Conservation (phyloP, 2,888 invertebrate species). For the Tipula unca region DNA sequence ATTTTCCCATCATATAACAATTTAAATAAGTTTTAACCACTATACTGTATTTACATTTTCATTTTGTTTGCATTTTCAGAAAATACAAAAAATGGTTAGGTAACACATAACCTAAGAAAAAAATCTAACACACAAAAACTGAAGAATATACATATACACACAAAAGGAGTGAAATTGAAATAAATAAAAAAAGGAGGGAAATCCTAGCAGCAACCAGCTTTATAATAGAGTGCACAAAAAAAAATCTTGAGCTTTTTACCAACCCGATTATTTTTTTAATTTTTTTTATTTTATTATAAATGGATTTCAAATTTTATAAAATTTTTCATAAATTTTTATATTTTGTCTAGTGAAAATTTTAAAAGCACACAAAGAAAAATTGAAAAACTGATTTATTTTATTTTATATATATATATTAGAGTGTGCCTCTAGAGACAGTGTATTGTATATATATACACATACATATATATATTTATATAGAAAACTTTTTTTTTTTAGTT, state of each 20-base stretch:
- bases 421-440: background rate
- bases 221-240: background rate
- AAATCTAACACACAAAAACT: background rate
- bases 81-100: background rate
- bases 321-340: background rate
- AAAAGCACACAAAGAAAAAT: background rate
- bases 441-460: background rate
- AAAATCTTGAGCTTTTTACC: background rate
- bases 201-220: background rate
- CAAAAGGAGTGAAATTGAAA: background rate
- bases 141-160: background rate
- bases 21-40: background rate
- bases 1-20: background rate
- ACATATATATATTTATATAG: background rate
- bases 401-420: background rate
- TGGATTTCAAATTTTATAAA: background rate
- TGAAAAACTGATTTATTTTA: slow-evolving; percentile 2
- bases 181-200: background rate
- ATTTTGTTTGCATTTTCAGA: background rate
- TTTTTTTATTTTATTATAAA: background rate
- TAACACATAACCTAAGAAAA: background rate
- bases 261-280: background rate
- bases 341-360: background rate
- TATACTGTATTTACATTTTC: background rate
- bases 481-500: background rate